A percentile compares a stretch with the other conserved stretches of the same genome.
phyloP scores from a whole-genome alignment of 1,140 invertebrate genomes.

The Stegodyphus dumicola region DNA sequence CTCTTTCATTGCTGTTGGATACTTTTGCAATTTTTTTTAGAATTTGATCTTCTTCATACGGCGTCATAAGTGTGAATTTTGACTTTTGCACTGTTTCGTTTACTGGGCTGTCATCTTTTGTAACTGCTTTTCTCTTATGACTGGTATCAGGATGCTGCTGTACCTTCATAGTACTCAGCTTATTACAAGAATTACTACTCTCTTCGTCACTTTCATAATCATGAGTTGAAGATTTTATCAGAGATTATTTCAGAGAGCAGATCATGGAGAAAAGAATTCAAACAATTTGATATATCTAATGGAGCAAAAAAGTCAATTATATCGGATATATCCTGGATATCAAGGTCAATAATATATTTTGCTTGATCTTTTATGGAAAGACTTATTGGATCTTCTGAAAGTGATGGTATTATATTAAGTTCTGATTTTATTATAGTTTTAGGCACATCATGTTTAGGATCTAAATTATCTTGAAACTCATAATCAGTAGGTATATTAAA shows the following conservation, averaged over 20 bases:
- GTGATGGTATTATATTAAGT: not conserved
- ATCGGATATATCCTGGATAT: not conserved
- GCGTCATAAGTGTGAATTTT: constrained; percentile 32
- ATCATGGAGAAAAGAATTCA: not conserved
- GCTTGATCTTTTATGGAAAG: constrained; percentile 9
- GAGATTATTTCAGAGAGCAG: constrained; percentile 11
- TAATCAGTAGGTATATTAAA: not conserved
- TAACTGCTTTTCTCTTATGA: constrained; percentile 41
- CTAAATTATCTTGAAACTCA: not conserved
- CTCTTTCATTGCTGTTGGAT: constrained; percentile 22
- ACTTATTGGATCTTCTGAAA: not conserved
- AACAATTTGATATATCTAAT: not conserved
- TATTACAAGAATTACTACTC: constrained; percentile 15
- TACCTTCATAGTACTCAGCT: not conserved
- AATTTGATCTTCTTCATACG: constrained; percentile 53
- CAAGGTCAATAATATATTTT: constrained; percentile 9
- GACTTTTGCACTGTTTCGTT: constrained; percentile 22
- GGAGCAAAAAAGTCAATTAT: constrained; percentile 13
- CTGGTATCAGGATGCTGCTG: constrained; percentile 33
- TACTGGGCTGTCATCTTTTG: constrained; percentile 48
- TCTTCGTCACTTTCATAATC: constrained; percentile 46
- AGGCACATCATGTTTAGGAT: constrained; percentile 7
- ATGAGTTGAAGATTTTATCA: constrained; percentile 4
- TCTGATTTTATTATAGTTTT: constrained; percentile 41
- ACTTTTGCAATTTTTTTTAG: constrained; percentile 36